Percentiles rank a stretch among this genome's conserved stretches.
Conservation (phyloP, 2,113 vertebrate genomes). For the Ranitomeya imitator region DNA sequence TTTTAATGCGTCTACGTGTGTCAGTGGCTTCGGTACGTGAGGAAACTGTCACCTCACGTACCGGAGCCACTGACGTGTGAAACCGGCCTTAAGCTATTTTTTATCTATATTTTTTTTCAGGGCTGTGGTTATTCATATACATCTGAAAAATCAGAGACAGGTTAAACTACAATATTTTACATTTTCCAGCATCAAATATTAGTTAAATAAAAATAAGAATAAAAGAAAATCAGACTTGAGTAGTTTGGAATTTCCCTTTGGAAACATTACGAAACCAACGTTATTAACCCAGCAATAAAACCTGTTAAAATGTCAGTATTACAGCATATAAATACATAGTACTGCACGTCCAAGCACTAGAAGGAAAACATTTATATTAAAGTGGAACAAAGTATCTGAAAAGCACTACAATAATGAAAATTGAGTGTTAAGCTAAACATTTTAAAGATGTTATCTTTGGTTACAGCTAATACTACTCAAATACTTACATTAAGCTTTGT, state of each 20-base stretch:
- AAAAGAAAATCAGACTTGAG: conserved; percentile 21
- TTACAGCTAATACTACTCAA: not conserved
- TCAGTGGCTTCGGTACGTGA: too few species aligned
- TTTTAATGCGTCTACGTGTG: too few species aligned
- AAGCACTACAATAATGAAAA: not conserved
- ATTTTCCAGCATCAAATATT: conserved; percentile 15
- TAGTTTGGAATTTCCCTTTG: conserved; percentile 35
- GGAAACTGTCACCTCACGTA: too few species aligned
- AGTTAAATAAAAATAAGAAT: conserved; percentile 11
- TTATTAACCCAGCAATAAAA: conserved; percentile 35
- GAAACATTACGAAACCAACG: conserved; percentile 23
- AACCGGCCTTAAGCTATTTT: too few species aligned
- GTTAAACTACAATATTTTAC: not conserved
- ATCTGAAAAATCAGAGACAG: not conserved
- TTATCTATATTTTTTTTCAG: too few species aligned
- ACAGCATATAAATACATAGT: conserved; percentile 6
- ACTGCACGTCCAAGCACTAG: not conserved
- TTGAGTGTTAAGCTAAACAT: not conserved
- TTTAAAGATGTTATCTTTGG: conserved; percentile 20
- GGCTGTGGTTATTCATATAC: not conserved
- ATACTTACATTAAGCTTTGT: not conserved
- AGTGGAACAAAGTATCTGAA: not conserved
- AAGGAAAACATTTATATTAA: conserved; percentile 6
- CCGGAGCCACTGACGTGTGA: too few species aligned
- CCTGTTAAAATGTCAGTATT: conserved; percentile 15